Evolutionary conservation across 2,888 invertebrate species (phyloP).

Genomic region (Amorpha juglandis): DNA sequence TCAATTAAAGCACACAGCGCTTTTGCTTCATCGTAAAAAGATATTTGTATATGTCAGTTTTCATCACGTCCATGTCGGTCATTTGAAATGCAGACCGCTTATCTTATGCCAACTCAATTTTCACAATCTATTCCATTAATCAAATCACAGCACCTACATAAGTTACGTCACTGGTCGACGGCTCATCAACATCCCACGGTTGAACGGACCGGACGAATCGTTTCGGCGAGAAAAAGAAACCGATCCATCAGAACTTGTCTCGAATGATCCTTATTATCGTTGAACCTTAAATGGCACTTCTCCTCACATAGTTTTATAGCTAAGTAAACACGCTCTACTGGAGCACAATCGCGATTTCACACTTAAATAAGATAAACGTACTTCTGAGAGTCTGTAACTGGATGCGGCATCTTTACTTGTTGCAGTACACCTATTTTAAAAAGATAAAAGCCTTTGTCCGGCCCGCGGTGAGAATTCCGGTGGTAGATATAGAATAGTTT

Average conservation of each 20-base stretch:
- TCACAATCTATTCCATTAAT: constrained; percentile 76
- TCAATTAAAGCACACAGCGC: constrained; percentile 61
- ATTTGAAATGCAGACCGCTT: constrained; percentile 59
- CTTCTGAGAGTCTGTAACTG: neutral
- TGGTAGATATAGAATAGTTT: too few relatives aligned
- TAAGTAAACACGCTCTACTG: constrained; percentile 53
- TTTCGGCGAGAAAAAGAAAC: constrained; percentile 59
- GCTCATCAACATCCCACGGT: constrained; percentile 65
- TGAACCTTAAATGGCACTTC: constrained; percentile 60
- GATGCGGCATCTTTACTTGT: constrained; percentile 1
- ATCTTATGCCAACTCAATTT: constrained; percentile 66
- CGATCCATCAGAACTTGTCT: constrained; percentile 48
- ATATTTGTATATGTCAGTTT: constrained; percentile 55
- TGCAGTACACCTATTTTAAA: neutral
- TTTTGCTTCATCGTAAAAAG: constrained; percentile 51
- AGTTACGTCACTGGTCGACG: constrained; percentile 54
- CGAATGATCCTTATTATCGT: constrained; percentile 59
- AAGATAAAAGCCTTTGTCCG: too few relatives aligned
- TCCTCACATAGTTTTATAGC: constrained; percentile 53
- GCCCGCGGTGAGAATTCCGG: too few relatives aligned
- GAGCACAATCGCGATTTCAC: constrained; percentile 60
- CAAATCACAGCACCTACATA: constrained; percentile 56
- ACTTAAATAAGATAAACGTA: constrained; percentile 45
- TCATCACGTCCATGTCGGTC: constrained; percentile 55
- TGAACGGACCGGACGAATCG: constrained; percentile 50